Evolutionary conservation across 2,888 invertebrate genomes (phyloP), one percentile per base, ranked within the genome.

Genomic region (Terebella lapidaria): DNA sequence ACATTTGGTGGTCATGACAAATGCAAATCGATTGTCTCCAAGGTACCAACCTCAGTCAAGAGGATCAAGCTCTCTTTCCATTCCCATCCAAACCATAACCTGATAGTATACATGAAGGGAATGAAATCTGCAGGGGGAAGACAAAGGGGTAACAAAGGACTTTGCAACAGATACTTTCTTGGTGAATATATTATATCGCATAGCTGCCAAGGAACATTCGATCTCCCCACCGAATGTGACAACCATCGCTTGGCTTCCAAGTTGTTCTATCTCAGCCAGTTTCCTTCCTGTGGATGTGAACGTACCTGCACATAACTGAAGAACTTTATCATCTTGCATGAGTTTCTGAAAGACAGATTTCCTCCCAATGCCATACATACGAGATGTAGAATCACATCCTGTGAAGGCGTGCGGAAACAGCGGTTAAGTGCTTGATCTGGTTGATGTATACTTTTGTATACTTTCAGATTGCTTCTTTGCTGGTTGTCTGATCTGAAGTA

Each of bases 351-450:
- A 61, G n/a, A 26, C 4, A 22, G 53, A 25, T 45, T 61, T 61
- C 53, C 54, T 61, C 2, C 61, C 61, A 28, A 61, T 28, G 5
- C 58, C 58, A 49, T 60, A 61, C 3, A 61, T 28, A 20, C 58
- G 24, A 20, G 58, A 61, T 4, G 61, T 60, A 27, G 60, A 25
- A 28, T 60, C 60, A 53, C 60, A 60, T 4, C 60, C 60, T n/a
- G 58, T 53, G 28, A 61, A 60, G 20, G 60, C 60, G 27, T 60
- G 60, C 10, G 52, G 25, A 24, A 60, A 60, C 24, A 60, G 46
- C 51, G 60, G 18, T 24, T 53, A 52, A 53, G 30, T 29, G 30
- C 59, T 35, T 35, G 25, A 10, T 54, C 3, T 25, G n/a, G n/a
- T n/a, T n/a, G n/a, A n/a, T n/a, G n/a, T n/a, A n/a, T n/a, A n/a